These are phyloP conservation scores for Thomomys bottae DNA, from an alignment of 2,113 vertebrate genomes.

Conservation along the genomic window DNA sequence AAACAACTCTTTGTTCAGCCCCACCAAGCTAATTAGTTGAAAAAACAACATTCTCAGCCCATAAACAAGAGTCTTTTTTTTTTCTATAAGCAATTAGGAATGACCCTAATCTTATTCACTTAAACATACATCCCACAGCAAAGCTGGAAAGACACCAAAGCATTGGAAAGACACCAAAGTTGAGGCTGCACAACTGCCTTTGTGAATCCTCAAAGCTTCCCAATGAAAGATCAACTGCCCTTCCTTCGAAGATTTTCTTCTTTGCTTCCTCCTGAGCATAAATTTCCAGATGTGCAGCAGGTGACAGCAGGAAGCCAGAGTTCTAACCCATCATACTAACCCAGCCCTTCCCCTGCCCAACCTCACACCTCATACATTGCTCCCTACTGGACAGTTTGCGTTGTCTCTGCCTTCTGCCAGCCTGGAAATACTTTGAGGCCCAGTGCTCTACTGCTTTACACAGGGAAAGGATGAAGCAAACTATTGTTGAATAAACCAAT, in stretches of 20 bases:
- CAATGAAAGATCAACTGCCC: constrained; percentile 55
- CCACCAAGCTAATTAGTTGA: constrained; percentile 79
- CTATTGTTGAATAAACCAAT: neutral
- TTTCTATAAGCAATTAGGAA: constrained; percentile 80
- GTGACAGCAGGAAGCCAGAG: too few species aligned
- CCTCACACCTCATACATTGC: neutral
- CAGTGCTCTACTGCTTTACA: neutral
- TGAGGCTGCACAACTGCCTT: constrained; percentile 31
- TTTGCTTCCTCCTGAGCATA: constrained; percentile 31
- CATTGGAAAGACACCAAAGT: constrained; percentile 62
- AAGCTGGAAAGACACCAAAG: constrained; percentile 69
- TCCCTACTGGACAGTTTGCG: neutral
- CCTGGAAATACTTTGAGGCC: neutral
- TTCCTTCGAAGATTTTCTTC: constrained; percentile 60
- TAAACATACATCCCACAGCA: constrained; percentile 31
- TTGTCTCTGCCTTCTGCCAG: neutral
- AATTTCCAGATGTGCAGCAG: constrained; percentile 57
- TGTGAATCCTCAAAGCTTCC: constrained; percentile 54
- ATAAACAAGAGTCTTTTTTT: constrained; percentile 78
- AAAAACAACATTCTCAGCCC: constrained; percentile 70
- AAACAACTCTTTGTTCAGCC: constrained; percentile 77
- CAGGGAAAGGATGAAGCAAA: neutral
- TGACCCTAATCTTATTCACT: constrained; percentile 75
- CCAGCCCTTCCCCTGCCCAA: neutral
- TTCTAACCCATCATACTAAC: neutral